Evolutionary conservation across 2,888 invertebrate genomes (phyloP).

Genomic region (Pteria penguin): DNA sequence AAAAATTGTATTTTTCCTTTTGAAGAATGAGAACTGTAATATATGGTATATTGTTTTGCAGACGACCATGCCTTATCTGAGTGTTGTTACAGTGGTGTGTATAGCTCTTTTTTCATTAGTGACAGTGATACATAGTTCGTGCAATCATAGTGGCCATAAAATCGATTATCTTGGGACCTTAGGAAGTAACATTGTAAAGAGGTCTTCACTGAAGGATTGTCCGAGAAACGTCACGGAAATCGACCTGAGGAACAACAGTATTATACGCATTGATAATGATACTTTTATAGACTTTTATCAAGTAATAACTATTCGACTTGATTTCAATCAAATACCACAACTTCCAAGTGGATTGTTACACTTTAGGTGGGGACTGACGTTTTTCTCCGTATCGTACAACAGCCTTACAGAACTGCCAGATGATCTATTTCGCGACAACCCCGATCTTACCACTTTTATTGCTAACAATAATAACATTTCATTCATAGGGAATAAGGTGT

Average conservation of each 20-base stretch:
- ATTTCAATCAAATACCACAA: constrained; percentile 15
- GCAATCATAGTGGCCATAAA: too few species aligned
- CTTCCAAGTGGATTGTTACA: constrained; percentile 22
- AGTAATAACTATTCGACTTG: constrained; percentile 21
- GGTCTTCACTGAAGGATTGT: constrained; percentile 5
- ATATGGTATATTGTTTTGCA: too few species aligned
- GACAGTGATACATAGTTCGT: too few species aligned
- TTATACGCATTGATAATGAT: constrained; percentile 30
- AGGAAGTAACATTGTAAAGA: too few species aligned
- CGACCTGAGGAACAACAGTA: constrained; percentile 35
- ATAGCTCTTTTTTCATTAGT: too few species aligned
- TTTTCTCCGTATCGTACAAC: constrained; percentile 15
- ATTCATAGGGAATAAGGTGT: constrained; percentile 48
- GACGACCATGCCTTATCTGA: too few species aligned
- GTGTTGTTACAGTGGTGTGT: too few species aligned
- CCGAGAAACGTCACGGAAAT: constrained; percentile 22
- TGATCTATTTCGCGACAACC: constrained; percentile 17
- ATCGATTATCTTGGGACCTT: too few species aligned
- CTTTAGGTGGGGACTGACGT: constrained; percentile 13
- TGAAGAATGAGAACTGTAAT: too few species aligned
- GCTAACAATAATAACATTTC: constrained; percentile 50
- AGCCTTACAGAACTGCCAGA: constrained; percentile 6
- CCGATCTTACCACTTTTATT: constrained; percentile 30
- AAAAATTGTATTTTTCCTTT: too few species aligned
- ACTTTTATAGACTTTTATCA: constrained; percentile 41